Conservation (phyloP, 2,888 invertebrate genomes). For the Aphodius granarius region DNA sequence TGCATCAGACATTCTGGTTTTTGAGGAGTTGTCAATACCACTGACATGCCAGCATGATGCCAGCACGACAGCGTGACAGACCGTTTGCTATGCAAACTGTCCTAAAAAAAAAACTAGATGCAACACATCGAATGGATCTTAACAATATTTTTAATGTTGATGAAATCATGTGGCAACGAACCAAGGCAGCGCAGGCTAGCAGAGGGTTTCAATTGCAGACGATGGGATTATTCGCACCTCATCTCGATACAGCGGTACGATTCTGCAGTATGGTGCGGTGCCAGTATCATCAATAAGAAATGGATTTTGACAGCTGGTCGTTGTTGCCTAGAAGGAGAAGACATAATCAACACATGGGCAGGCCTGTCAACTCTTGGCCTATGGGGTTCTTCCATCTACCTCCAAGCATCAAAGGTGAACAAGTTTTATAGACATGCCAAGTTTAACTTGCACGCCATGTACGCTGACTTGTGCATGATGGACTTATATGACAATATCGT, state of each 20-base stretch:
- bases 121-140: neutral
- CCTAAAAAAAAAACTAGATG: no score
- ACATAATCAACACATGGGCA: neutral
- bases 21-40: neutral
- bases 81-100: neutral
- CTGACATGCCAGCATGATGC: no score
- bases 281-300: neutral
- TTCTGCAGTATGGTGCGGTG: neutral
- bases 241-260: neutral
- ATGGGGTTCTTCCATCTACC: neutral
- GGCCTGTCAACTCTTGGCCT: neutral
- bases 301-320: neutral
- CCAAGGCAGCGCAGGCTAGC: neutral
- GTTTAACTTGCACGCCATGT: neutral
- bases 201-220: neutral
- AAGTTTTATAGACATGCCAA: neutral
- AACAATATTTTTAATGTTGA: neutral
- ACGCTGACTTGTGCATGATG: neutral
- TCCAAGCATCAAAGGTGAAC: neutral
- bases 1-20: neutral
- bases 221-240: neutral
- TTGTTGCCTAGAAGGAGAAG: neutral
- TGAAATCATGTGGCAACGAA: neutral
- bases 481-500: neutral
- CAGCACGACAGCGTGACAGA: no score